These are phyloP conservation scores for Neogale vison DNA, from an alignment of 2,113 vertebrate genomes.

Conservation along the genomic window DNA sequence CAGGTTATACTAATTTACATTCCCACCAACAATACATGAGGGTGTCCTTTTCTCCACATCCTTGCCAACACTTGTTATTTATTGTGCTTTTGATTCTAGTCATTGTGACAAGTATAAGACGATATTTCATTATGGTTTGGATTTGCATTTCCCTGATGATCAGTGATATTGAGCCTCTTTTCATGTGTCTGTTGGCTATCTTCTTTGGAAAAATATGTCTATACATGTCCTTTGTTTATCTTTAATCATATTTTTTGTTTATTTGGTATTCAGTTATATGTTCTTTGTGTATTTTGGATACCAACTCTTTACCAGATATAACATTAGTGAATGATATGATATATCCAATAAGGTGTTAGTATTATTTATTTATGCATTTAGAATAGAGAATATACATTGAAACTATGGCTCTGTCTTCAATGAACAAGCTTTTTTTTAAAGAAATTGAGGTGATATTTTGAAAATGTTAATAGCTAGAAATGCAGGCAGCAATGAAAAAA, in stretches of 20 bases:
- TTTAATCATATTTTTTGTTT: neutral
- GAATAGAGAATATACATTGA: neutral
- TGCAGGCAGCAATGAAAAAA: neutral
- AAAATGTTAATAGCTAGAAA: constrained; percentile 22
- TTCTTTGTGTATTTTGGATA: neutral
- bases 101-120: neutral
- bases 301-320: neutral
- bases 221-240: neutral
- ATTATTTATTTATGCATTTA: neutral
- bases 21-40: neutral
- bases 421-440: neutral
- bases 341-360: neutral
- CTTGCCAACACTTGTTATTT: neutral
- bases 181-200: neutral
- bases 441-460: neutral
- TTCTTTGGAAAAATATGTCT: neutral
- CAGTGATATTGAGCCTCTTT: neutral
- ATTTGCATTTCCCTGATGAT: neutral
- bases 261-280: neutral
- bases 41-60: neutral
- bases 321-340: neutral
- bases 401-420: neutral
- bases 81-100: neutral
- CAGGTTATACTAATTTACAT: neutral
- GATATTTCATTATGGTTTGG: neutral